These are phyloP conservation scores for Trichonephila clavata DNA, from an alignment of 1,140 invertebrate species.

Conservation along the genomic window DNA sequence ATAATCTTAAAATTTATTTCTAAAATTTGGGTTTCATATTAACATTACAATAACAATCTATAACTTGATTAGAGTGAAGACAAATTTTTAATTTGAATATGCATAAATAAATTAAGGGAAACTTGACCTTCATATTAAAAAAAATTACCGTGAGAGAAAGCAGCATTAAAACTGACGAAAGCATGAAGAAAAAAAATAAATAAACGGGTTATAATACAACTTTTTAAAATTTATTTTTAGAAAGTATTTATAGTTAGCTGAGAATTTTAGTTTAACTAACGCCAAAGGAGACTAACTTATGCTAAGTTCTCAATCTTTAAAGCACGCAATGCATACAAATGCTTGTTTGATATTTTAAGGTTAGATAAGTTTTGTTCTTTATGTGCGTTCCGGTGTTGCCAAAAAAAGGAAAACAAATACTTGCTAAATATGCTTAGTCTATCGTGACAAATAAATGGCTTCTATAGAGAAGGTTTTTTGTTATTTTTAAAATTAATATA, in stretches of 20 bases:
- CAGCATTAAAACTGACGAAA: no score
- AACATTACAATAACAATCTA: no score
- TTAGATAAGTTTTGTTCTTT: conserved; percentile 11
- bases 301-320: background rate
- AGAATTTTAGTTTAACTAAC: background rate
- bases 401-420: background rate
- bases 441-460: background rate
- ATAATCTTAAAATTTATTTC: no score
- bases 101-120: no score
- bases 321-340: background rate
- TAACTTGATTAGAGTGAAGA: no score
- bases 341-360: background rate
- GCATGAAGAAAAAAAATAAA: no score
- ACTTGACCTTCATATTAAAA: no score
- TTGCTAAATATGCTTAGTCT: background rate
- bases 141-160: no score
- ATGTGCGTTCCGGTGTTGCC: background rate
- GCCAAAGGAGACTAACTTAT: background rate
- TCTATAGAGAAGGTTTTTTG: background rate
- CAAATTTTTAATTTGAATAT: no score
- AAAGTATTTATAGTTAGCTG: background rate
- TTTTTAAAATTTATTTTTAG: background rate
- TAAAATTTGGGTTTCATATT: no score
- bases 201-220: background rate
- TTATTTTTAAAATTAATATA: no score